A percentile compares a stretch with the other conserved stretches of the same genome.
Conservation (phyloP, 2,797 vertebrate species). For the Hoplostethus atlanticus region DNA sequence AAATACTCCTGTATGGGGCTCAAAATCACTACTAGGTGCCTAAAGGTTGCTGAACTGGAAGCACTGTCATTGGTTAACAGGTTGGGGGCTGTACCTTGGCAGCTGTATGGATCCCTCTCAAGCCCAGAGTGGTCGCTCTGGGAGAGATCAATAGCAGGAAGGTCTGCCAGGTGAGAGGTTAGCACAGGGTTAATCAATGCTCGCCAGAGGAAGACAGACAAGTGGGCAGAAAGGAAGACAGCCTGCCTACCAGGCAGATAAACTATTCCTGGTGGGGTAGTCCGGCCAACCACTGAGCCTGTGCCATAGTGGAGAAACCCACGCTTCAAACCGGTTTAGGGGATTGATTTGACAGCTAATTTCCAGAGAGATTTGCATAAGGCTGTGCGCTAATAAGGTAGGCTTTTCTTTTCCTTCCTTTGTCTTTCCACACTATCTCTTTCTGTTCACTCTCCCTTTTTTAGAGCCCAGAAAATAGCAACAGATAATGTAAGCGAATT, state of each 20-base stretch:
- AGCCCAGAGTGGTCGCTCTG: constrained; percentile 52
- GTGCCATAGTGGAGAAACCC: constrained; percentile 53
- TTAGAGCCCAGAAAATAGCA: constrained; percentile 71
- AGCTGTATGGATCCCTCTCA: constrained; percentile 45
- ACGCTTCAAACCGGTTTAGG: constrained; percentile 72
- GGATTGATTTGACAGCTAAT: constrained; percentile 85
- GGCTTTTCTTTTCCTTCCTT: constrained; percentile 68
- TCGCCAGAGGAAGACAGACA: constrained; percentile 50
- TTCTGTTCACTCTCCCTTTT: constrained; percentile 44
- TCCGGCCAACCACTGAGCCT: constrained; percentile 63
- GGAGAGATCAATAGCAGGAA: constrained; percentile 69
- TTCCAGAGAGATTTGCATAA: constrained; percentile 83
- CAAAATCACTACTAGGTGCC: constrained; percentile 7
- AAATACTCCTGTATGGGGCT: no score
- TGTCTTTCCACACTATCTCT: constrained; percentile 68
- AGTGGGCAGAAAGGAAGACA: constrained; percentile 47
- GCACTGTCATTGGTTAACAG: constrained; percentile 50
- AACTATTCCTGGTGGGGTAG: constrained; percentile 72
- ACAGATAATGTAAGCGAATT: constrained; percentile 83
- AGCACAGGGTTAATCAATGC: constrained; percentile 72
- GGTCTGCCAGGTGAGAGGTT: constrained; percentile 74
- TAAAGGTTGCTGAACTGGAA: constrained; percentile 36
- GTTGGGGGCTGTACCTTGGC: constrained; percentile 54
- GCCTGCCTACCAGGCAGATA: constrained; percentile 59
- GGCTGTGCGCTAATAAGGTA: constrained; percentile 76